Conservation (phyloP, 2,888 invertebrate genomes). For the Hydroisotoma schaefferi region DNA sequence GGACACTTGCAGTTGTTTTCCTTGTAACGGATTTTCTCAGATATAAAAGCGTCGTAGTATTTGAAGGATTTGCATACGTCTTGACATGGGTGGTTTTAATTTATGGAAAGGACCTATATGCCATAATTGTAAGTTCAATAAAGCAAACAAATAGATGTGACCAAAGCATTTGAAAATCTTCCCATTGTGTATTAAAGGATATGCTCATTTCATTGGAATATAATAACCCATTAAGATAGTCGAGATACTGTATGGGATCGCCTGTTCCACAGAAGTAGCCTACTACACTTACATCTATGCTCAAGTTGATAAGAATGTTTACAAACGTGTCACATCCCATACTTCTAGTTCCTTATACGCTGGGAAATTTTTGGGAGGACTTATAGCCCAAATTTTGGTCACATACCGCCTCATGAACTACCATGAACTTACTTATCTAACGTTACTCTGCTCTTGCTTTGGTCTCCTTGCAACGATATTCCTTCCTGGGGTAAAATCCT, state of each 20-base stretch:
- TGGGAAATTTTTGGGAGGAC: slow-evolving; percentile 73
- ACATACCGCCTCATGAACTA: slow-evolving; percentile 66
- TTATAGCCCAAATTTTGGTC: slow-evolving; percentile 73
- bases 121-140: slow-evolving; percentile 25
- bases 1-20: slow-evolving; percentile 66
- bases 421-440: slow-evolving; percentile 73
- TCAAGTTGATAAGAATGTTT: slow-evolving; percentile 71
- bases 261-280: slow-evolving; percentile 84
- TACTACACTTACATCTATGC: slow-evolving; percentile 93
- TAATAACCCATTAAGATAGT: slow-evolving; percentile 52
- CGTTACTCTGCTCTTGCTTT: slow-evolving; percentile 66
- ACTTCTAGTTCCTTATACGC: slow-evolving; percentile 74
- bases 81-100: slow-evolving; percentile 69
- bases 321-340: slow-evolving; percentile 78
- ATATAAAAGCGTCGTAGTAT: slow-evolving; percentile 81
- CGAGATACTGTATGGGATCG: slow-evolving; percentile 76
- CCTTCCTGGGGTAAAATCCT: slow-evolving; percentile 65
- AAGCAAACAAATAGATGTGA: not conserved
- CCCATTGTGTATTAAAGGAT: no score
- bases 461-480: slow-evolving; percentile 69
- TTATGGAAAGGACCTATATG: slow-evolving; percentile 56
- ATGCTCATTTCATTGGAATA: no score
- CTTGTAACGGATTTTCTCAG: slow-evolving; percentile 76
- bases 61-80: slow-evolving; percentile 71
- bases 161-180: not conserved